phyloP scores from a whole-genome alignment of 1,140 invertebrate species.

The Hylaeus anthracinus region DNA sequence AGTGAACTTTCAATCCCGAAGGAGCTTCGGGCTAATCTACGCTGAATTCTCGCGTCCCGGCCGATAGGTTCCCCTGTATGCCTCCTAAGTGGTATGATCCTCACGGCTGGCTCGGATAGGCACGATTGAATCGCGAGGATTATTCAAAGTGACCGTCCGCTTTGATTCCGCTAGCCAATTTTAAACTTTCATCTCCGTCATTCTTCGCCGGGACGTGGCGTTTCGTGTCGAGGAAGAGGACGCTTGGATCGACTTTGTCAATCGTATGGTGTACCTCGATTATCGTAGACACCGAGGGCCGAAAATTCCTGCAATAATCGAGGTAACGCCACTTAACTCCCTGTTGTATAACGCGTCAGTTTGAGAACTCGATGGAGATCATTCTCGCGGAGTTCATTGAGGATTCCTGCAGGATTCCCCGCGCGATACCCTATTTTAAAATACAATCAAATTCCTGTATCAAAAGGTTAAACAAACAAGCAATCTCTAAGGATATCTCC shows the following conservation, averaged over 20 bases:
- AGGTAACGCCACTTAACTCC: too few species aligned
- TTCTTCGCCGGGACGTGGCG: background rate
- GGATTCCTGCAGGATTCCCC: too few species aligned
- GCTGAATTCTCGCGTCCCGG: slow-evolving; percentile 50
- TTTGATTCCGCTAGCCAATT: background rate
- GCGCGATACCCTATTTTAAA: too few species aligned
- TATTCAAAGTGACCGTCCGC: background rate
- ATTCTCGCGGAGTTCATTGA: too few species aligned
- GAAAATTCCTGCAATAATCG: too few species aligned
- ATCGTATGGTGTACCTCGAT: background rate
- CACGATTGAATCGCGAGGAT: background rate
- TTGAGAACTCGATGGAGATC: too few species aligned
- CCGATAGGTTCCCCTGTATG: slow-evolving; percentile 21
- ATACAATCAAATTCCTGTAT: too few species aligned
- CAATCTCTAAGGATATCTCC: too few species aligned
- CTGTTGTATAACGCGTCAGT: too few species aligned
- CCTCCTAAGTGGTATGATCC: background rate
- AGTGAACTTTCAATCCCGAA: slow-evolving; percentile 74
- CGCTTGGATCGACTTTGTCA: background rate
- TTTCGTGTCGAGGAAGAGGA: background rate
- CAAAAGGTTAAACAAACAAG: too few species aligned
- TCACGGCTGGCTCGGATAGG: background rate
- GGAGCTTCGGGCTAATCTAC: slow-evolving; percentile 55
- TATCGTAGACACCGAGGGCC: too few species aligned
- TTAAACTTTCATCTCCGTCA: background rate